Conservation (phyloP, 2,797 vertebrate genomes). For the Loriculus beryllinus region DNA sequence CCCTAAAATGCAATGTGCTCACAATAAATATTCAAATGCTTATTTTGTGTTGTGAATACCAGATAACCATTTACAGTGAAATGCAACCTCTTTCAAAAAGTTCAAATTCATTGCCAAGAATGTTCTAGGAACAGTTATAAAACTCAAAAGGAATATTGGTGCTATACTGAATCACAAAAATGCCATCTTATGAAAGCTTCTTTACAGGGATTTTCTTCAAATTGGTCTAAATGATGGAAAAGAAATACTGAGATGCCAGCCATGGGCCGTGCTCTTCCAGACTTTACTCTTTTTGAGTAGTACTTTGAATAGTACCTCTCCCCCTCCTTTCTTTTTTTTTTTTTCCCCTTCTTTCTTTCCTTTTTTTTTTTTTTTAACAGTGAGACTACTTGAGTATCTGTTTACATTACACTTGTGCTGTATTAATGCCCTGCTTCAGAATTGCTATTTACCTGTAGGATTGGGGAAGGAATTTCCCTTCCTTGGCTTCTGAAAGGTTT, state of each 20-base stretch:
- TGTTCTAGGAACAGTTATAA: conserved; percentile 64
- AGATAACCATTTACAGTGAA: conserved; percentile 67
- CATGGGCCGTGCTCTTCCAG: conserved; percentile 22
- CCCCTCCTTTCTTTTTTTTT: not conserved
- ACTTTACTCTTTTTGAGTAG: conserved; percentile 11
- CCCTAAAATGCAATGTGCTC: conserved; percentile 55
- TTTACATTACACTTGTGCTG: conserved; percentile 18
- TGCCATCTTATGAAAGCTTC: conserved; percentile 64
- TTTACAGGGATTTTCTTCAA: conserved; percentile 64
- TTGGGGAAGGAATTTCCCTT: not conserved
- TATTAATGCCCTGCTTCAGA: not conserved
- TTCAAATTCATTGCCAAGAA: conserved; percentile 56
- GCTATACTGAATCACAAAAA: conserved; percentile 61
- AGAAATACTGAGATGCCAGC: conserved; percentile 53
- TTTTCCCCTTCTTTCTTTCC: accelerated
- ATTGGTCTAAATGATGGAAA: conserved; percentile 29
- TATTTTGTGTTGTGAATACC: conserved; percentile 70
- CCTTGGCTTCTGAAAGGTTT: not conserved
- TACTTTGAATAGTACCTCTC: conserved; percentile 31
- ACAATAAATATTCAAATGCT: conserved; percentile 77
- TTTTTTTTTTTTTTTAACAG: not conserved
- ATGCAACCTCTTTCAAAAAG: conserved; percentile 64
- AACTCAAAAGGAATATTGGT: conserved; percentile 61
- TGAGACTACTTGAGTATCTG: conserved; percentile 7
- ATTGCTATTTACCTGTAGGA: not conserved